Percentiles rank a stretch among this genome's conserved stretches.
phyloP scores from a whole-genome alignment of 2,797 vertebrate species.

The Chaunax sp. region DNA sequence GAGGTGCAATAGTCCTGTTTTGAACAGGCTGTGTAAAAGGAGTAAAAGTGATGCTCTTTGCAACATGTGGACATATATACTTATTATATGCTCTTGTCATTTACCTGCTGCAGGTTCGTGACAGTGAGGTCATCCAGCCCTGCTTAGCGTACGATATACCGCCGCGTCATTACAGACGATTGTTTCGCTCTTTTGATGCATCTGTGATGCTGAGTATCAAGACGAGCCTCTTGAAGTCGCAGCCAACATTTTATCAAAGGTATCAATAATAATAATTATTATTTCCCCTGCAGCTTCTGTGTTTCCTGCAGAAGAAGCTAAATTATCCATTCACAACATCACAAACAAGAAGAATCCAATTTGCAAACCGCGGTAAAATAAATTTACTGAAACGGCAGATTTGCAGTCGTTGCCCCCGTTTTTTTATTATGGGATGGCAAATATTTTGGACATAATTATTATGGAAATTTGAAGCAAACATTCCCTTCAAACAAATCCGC shows the following conservation, averaged over 20 bases:
- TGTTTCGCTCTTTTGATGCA: conserved; percentile 8
- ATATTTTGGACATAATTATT: not conserved
- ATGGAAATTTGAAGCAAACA: too few species aligned
- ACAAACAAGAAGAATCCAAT: not conserved
- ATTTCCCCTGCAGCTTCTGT: not conserved
- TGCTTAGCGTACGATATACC: too few species aligned
- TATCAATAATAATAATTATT: not conserved
- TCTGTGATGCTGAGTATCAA: not conserved
- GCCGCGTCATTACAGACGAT: too few species aligned
- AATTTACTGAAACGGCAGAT: not conserved
- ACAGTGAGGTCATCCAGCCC: too few species aligned
- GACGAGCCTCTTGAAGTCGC: not conserved
- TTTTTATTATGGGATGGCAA: too few species aligned
- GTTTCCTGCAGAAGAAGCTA: not conserved
- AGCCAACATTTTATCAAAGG: conserved; percentile 8
- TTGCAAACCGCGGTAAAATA: not conserved
- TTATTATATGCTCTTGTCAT: too few species aligned
- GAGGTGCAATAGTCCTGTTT: too few species aligned
- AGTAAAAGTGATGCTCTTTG: too few species aligned
- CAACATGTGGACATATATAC: too few species aligned
- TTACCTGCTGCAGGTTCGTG: too few species aligned
- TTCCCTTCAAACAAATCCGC: not conserved
- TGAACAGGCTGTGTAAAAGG: too few species aligned
- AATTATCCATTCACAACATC: not conserved
- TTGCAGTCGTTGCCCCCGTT: too few species aligned